Conservation (phyloP, 2,797 vertebrate genomes). For the Triplophysa yarkandensis region DNA sequence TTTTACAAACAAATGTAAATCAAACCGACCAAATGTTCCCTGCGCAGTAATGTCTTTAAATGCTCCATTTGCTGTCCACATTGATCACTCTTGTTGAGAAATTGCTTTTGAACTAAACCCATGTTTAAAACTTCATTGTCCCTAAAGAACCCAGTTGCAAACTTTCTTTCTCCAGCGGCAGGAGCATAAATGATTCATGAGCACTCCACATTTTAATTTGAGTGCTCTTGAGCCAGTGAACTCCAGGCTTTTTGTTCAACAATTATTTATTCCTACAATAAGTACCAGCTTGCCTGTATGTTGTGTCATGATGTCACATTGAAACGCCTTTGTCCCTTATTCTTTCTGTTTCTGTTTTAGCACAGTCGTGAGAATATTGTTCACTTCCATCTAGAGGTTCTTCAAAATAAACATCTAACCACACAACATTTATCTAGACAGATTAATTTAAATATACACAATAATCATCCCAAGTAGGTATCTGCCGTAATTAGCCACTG, state of each 20-base stretch:
- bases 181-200: conserved; percentile 56
- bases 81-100: not conserved
- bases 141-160: conserved; percentile 14
- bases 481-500: not conserved
- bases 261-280: not conserved
- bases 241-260: not conserved
- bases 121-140: conserved; percentile 30
- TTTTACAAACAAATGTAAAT: not conserved
- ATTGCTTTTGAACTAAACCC: conserved; percentile 29
- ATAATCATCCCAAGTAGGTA: no score
- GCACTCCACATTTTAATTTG: conserved; percentile 53
- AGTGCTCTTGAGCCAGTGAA: conserved; percentile 44
- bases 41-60: not conserved
- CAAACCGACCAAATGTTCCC: not conserved
- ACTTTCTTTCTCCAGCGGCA: conserved; percentile 43
- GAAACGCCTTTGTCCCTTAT: not conserved
- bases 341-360: not conserved
- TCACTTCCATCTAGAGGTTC: not conserved
- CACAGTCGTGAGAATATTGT: not conserved
- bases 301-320: not conserved
- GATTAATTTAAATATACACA: not conserved
- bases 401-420: not conserved
- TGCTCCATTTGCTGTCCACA: conserved; percentile 1
- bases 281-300: not conserved
- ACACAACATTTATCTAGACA: not conserved